A percentile compares a stretch with the other conserved stretches of the same genome.
Evolutionary conservation across 2,113 vertebrate genomes (phyloP).

Genomic region (Bubalus kerabau): DNA sequence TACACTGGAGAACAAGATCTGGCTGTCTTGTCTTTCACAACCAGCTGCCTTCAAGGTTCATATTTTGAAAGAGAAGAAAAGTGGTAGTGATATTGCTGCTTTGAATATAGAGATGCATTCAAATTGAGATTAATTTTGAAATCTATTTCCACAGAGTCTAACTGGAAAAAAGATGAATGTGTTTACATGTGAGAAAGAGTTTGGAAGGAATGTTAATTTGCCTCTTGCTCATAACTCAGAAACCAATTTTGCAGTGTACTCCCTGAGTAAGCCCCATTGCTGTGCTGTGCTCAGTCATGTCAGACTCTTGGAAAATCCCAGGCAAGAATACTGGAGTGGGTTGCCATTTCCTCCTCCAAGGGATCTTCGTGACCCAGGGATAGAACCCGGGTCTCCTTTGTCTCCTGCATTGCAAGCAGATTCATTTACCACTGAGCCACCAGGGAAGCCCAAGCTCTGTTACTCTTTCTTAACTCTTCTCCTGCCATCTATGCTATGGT

Average conservation of each 20-base stretch:
- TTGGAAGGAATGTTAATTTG: conserved; percentile 17
- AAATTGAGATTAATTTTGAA: conserved; percentile 38
- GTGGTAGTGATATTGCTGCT: neutral
- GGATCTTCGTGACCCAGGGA: neutral
- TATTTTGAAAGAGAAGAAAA: neutral
- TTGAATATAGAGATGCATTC: neutral
- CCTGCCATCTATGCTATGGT: neutral
- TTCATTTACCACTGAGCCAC: neutral
- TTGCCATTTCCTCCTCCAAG: neutral
- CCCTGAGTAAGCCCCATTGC: neutral
- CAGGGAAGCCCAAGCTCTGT: neutral
- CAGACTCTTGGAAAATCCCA: neutral
- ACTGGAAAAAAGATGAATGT: neutral
- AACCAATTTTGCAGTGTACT: neutral
- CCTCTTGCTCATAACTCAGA: conserved; percentile 24
- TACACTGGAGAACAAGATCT: neutral
- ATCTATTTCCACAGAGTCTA: conserved; percentile 1
- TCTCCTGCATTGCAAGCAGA: neutral
- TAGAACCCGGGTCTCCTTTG: neutral
- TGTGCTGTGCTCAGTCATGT: neutral
- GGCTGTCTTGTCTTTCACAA: conserved; percentile 30
- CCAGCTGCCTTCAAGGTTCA: neutral
- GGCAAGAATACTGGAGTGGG: neutral
- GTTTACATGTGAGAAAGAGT: neutral
- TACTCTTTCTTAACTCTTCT: neutral